Base-by-base conservation (phyloP, 1,140 invertebrate genomes). In the Pachypsylla venusta region DNA sequence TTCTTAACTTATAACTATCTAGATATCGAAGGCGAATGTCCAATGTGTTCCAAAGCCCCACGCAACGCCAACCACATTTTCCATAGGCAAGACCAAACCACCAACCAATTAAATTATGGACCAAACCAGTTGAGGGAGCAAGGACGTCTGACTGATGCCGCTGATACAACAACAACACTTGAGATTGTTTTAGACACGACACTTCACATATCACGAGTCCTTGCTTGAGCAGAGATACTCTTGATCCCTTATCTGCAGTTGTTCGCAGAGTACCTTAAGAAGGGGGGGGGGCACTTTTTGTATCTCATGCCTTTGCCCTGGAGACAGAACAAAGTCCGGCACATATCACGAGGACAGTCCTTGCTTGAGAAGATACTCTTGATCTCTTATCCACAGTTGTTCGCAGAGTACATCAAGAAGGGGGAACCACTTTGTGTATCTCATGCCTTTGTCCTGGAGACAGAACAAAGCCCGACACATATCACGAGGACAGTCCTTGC, bases 371-470 rank as follows among this genome's bases (percentile, higher is more conserved):
- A 75, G 68, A 59, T 73, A 74, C 19, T 75, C 73, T 62, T 75
- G 73, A 64, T 74, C 74, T 63, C 73, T 69, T 26, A 74, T 69
- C 77, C 77, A 80, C 14, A 81, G 66, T 42, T 74, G 68, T 66
- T 79, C 77, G 69, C 78, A 79, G 25, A 80, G 72, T n/a, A 68
- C 67, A 67, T 78, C 79, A 53, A 79, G 62, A 22, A 75, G 67
- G 35, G n/a, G 73, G 72, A 16, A 73, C 69, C 25, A 74, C 69
- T 55, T 77, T 73, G 56, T 70, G 64, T 5, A 69, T 62, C 66
- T 75, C 67, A 56, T 67, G 66, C 63, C 69, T 65, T 16, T 70
- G 64, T 4, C 64, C 64, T 3, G 59, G 56, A 59, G 66, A 66
- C 10, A 64, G 66, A 26, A 76, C 75, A 56, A n/a, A n/a, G n/a